Percentiles rank a stretch among this genome's conserved stretches.
Evolutionary conservation across 2,113 vertebrate genomes (phyloP).

Genomic region (Probosciger aterrimus): DNA sequence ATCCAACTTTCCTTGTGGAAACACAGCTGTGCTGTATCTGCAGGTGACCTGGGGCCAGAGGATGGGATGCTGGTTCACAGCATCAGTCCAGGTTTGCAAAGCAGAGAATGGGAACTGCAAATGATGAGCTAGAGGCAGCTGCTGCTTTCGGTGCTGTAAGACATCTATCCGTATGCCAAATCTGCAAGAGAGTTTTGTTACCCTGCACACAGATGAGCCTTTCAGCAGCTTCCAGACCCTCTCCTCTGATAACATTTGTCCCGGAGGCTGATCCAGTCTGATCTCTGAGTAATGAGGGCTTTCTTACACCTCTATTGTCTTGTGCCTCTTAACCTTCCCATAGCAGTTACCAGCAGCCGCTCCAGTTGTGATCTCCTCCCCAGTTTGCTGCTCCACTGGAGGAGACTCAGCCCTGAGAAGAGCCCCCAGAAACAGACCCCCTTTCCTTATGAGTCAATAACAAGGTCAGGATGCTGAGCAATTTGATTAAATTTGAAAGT

Average conservation of each 20-base stretch:
- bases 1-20: neutral
- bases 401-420: neutral
- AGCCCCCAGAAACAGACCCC: neutral
- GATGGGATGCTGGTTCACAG: neutral
- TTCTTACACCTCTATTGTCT: neutral
- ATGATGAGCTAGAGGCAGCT: neutral
- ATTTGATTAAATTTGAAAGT: neutral
- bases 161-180: neutral
- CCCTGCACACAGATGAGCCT: neutral
- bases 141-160: neutral
- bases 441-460: neutral
- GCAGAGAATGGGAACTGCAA: neutral
- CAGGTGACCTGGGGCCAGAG: neutral
- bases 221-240: neutral
- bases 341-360: neutral
- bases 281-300: neutral
- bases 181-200: neutral
- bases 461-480: neutral
- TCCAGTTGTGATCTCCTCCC: neutral
- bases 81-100: neutral
- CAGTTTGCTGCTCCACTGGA: neutral
- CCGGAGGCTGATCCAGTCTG: neutral
- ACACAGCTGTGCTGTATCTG: neutral
- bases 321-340: neutral
- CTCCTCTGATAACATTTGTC: neutral